A percentile compares a stretch with the other conserved stretches of the same genome.
Conservation (phyloP, 1,140 invertebrate species). For the Heterodera schachtii region DNA sequence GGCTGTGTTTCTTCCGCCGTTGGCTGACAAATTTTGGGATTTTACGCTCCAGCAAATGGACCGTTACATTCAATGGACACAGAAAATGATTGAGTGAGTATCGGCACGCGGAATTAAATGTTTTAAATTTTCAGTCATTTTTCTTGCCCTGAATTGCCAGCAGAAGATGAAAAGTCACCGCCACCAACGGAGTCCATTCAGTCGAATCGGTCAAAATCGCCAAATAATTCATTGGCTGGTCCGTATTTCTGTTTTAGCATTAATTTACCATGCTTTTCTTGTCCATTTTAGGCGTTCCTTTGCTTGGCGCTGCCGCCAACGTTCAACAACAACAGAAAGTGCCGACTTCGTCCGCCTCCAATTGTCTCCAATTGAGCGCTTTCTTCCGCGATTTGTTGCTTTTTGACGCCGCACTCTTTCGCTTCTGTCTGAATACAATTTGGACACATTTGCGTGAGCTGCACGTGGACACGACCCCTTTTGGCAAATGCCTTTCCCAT, state of each 20-base stretch:
- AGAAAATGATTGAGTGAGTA: constrained; percentile 26
- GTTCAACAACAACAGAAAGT: neutral
- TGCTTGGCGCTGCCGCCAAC: neutral
- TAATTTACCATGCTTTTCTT: no score
- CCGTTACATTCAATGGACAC: constrained; percentile 40
- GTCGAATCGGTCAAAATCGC: neutral
- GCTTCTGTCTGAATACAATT: constrained; percentile 35
- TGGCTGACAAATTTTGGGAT: constrained; percentile 48
- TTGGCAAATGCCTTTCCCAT: constrained; percentile 41
- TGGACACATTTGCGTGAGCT: constrained; percentile 34
- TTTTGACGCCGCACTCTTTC: constrained; percentile 38
- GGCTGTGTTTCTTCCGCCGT: constrained; percentile 36
- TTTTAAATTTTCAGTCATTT: constrained; percentile 40
- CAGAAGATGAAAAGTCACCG: constrained; percentile 22
- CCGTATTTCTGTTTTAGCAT: no score
- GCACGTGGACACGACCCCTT: constrained; percentile 31
- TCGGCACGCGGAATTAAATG: neutral
- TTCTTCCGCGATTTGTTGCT: constrained; percentile 27
- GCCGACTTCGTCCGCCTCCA: neutral
- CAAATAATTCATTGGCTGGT: constrained; percentile 19
- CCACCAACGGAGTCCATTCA: neutral
- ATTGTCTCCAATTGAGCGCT: constrained; percentile 34
- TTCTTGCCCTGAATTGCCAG: constrained; percentile 13
- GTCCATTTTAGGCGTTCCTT: neutral
- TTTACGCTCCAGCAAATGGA: constrained; percentile 43